These are phyloP conservation scores for Conus betulinus DNA, from an alignment of 1,140 invertebrate genomes.

Conservation along the genomic window DNA sequence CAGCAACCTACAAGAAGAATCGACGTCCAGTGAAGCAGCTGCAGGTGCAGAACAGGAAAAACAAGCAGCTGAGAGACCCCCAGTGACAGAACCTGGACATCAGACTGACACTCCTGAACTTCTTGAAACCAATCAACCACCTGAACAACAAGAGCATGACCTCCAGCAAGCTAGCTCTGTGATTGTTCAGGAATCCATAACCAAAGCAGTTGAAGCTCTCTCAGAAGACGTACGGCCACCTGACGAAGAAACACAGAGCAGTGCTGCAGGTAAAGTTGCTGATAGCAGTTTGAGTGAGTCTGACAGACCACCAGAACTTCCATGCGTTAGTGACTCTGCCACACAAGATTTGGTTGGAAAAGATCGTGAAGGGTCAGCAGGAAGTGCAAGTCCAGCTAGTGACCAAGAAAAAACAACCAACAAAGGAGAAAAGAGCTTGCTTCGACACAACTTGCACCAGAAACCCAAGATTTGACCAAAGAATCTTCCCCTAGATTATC, in stretches of 20 bases:
- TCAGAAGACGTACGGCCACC: neutral
- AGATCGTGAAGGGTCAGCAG: neutral
- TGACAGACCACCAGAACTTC: neutral
- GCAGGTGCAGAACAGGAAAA: neutral
- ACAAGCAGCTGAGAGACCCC: neutral
- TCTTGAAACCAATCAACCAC: neutral
- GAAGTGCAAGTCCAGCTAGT: too few relatives aligned
- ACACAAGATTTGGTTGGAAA: too few relatives aligned
- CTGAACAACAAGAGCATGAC: neutral
- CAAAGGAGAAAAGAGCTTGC: neutral
- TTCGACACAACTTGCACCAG: neutral
- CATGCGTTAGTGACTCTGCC: neutral
- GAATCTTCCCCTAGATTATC: neutral
- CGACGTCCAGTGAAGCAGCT: neutral
- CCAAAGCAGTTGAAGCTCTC: neutral
- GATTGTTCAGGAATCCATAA: slow-evolving; percentile 17
- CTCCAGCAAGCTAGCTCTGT: slow-evolving; percentile 19
- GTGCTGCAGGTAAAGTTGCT: neutral
- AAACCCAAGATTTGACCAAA: neutral
- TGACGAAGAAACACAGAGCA: neutral
- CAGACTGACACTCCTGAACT: neutral
- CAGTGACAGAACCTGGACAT: neutral
- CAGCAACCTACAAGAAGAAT: neutral
- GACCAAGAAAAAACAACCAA: neutral
- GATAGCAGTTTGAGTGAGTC: neutral